Conservation (phyloP, 2,888 invertebrate species). For the Conops quadrifasciatus region DNA sequence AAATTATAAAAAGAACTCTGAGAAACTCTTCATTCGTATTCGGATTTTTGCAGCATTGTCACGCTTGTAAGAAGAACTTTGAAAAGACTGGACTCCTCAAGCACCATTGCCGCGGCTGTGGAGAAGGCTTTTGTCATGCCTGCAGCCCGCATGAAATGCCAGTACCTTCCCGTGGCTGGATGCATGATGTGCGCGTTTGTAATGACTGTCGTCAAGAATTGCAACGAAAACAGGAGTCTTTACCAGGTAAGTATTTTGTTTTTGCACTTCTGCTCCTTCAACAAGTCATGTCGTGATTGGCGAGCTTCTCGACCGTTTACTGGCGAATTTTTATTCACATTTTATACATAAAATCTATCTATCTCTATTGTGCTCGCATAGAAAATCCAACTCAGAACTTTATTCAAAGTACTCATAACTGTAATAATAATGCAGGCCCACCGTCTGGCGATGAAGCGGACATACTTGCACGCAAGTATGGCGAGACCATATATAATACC, state of each 20-base stretch:
- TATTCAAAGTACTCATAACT: conserved; percentile 48
- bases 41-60: conserved; percentile 70
- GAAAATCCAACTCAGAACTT: conserved; percentile 47
- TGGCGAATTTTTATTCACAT: background rate
- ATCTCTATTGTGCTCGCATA: conserved; percentile 40
- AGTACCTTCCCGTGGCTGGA: conserved; percentile 79
- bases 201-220: conserved; percentile 70
- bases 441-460: conserved; percentile 64
- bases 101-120: conserved; percentile 82
- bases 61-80: conserved; percentile 71
- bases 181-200: conserved; percentile 76
- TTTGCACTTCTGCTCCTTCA: background rate
- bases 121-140: conserved; percentile 79
- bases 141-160: conserved; percentile 75
- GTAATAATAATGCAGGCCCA: conserved; percentile 54
- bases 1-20: too few species aligned
- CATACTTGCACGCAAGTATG: conserved; percentile 71
- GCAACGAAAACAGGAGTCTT: conserved; percentile 52
- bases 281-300: background rate
- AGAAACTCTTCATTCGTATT: too few species aligned
- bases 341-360: conserved; percentile 24
- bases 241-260: conserved; percentile 45
- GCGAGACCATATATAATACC: conserved; percentile 78
- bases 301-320: background rate
- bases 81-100: conserved; percentile 69